phyloP scores from a whole-genome alignment of 2,888 invertebrate species.

The Spicauda simplicius region DNA sequence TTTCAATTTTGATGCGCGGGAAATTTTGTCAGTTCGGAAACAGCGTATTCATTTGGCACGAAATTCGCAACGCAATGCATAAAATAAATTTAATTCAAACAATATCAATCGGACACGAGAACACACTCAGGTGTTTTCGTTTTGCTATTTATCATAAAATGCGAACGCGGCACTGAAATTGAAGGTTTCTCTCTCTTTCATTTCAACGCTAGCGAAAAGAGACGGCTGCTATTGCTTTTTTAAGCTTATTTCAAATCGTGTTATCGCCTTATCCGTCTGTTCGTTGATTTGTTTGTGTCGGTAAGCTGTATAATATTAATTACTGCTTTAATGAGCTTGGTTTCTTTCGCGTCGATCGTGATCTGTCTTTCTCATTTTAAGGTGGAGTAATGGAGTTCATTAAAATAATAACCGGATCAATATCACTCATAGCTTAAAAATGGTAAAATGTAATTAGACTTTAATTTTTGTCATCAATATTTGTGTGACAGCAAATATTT shows the following conservation, averaged over 20 bases:
- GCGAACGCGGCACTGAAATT: conserved; percentile 67
- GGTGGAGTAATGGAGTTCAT: background rate
- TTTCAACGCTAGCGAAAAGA: conserved; percentile 48
- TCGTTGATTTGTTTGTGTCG: conserved; percentile 71
- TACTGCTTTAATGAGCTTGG: conserved; percentile 72
- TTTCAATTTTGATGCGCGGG: conserved; percentile 44
- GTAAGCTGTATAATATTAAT: conserved; percentile 76
- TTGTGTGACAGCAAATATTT: no score
- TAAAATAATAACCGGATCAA: background rate
- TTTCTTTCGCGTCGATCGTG: conserved; percentile 62
- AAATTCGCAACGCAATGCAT: conserved; percentile 62
- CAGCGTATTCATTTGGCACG: conserved; percentile 63
- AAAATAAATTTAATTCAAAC: conserved; percentile 75
- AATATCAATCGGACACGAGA: conserved; percentile 78
- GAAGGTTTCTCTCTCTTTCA: conserved; percentile 56
- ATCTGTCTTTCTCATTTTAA: conserved; percentile 54
- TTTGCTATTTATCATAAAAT: conserved; percentile 79
- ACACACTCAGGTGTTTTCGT: conserved; percentile 69
- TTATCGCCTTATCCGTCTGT: conserved; percentile 67
- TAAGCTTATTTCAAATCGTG: conserved; percentile 67
- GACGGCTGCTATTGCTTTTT: conserved; percentile 50
- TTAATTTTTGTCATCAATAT: no score
- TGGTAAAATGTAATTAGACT: background rate
- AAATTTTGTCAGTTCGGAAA: conserved; percentile 48
- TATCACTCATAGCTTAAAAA: conserved; percentile 6